Evolutionary conservation across 1,140 invertebrate species (phyloP).

Genomic region (Gonioctena quinquepunctata): DNA sequence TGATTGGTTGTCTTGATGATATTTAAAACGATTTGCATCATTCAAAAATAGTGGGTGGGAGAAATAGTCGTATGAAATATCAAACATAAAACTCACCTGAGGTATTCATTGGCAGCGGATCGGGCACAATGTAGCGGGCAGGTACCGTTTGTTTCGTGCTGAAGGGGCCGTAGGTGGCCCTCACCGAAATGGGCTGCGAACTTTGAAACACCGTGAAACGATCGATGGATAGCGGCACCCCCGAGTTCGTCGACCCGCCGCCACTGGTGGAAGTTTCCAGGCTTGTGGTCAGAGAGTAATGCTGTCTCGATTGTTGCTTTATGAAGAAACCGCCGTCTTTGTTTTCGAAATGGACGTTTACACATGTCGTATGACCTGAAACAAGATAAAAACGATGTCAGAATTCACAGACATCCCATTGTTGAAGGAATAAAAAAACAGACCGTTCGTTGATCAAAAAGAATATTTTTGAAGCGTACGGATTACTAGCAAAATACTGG

Average conservation of each 20-base stretch:
- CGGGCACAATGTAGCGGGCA: slow-evolving; percentile 83
- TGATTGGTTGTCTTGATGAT: no score
- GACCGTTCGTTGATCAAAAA: no score
- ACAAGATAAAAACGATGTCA: slow-evolving; percentile 22
- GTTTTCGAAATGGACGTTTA: slow-evolving; percentile 88
- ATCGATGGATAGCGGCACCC: slow-evolving; percentile 72
- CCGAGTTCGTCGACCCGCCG: slow-evolving; percentile 49
- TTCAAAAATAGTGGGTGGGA: no score
- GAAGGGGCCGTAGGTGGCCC: slow-evolving; percentile 89
- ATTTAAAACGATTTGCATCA: no score
- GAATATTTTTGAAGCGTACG: no score
- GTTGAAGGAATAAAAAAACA: no score
- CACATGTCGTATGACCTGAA: slow-evolving; percentile 57
- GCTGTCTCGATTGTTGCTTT: slow-evolving; percentile 73
- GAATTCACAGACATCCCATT: no score
- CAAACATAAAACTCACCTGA: slow-evolving; percentile 33
- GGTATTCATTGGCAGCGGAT: slow-evolving; percentile 62
- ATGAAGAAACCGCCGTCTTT: slow-evolving; percentile 88
- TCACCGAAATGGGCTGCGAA: slow-evolving; percentile 81
- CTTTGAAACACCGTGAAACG: slow-evolving; percentile 88
- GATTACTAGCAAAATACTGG: no score
- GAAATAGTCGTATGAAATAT: neutral
- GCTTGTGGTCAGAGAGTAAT: slow-evolving; percentile 49
- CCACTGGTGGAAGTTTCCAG: slow-evolving; percentile 30
- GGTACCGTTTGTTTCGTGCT: slow-evolving; percentile 91